phyloP scores from a whole-genome alignment of 1,140 invertebrate species.

The Zaprionus taronus region DNA sequence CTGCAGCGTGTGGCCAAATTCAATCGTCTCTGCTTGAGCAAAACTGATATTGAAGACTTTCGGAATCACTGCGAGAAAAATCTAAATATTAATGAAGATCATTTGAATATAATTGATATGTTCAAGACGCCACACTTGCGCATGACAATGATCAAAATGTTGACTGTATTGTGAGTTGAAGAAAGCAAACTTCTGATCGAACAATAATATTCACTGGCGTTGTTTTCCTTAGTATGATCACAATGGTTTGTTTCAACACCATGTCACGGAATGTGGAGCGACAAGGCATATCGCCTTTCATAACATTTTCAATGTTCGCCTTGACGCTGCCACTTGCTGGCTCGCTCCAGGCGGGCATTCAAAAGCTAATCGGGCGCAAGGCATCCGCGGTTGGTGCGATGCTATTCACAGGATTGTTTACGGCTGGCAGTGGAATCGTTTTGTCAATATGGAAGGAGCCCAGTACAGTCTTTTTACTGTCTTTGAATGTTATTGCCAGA shows the following conservation, averaged over 20 bases:
- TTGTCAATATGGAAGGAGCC: constrained; percentile 42
- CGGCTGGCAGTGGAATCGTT: constrained; percentile 50
- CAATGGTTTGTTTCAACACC: constrained; percentile 87
- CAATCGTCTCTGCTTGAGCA: constrained; percentile 84
- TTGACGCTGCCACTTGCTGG: constrained; percentile 86
- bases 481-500: constrained; percentile 85
- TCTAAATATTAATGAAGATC: constrained; percentile 34
- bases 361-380: constrained; percentile 86
- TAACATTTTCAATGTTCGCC: constrained; percentile 86
- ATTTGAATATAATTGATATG: constrained; percentile 63
- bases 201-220: neutral
- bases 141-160: constrained; percentile 34
- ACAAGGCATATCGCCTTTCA: constrained; percentile 85
- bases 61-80: constrained; percentile 56
- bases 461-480: constrained; percentile 51
- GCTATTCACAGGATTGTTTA: constrained; percentile 59
- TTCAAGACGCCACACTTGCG: constrained; percentile 53
- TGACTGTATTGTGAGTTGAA: constrained; percentile 53
- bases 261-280: constrained; percentile 86
- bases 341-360: constrained; percentile 85
- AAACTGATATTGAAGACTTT: constrained; percentile 84
- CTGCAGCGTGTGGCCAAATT: constrained; percentile 85
- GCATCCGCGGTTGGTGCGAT: constrained; percentile 85
- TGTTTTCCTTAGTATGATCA: constrained; percentile 85
- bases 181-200: neutral